Evolutionary conservation across 1,140 invertebrate genomes (phyloP).

Genomic region (Euborellia annulipes): DNA sequence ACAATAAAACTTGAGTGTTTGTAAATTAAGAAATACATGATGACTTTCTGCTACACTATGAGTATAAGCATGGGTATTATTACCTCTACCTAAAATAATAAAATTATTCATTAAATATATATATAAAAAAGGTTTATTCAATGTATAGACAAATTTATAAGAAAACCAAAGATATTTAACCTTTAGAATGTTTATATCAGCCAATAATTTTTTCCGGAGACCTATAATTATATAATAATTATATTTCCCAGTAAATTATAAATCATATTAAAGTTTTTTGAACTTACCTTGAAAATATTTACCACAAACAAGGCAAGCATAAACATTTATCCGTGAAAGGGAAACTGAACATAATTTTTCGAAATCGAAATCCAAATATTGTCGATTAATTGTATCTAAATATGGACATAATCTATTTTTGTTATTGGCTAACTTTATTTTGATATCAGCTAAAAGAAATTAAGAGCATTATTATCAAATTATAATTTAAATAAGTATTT

Average conservation of each 20-base stretch:
- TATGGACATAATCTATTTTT: conserved; percentile 63
- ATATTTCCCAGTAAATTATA: too few relatives aligned
- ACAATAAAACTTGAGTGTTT: conserved; percentile 97
- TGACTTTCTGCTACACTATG: conserved; percentile 95
- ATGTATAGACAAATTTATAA: too few relatives aligned
- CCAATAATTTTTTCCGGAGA: too few relatives aligned
- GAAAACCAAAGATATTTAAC: too few relatives aligned
- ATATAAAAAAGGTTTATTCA: too few relatives aligned
- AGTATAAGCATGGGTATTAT: conserved; percentile 96
- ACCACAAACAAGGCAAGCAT: conserved; percentile 98
- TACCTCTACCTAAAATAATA: conserved; percentile 66
- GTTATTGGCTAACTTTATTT: conserved; percentile 8
- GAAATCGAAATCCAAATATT: conserved; percentile 98
- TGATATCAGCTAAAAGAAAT: too few relatives aligned
- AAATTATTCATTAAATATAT: too few relatives aligned
- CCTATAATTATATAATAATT: too few relatives aligned
- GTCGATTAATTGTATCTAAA: conserved; percentile 90
- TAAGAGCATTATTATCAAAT: too few relatives aligned
- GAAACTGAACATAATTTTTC: conserved; percentile 98
- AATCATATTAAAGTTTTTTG: too few relatives aligned
- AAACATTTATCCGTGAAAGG: conserved; percentile 95
- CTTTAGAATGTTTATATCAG: too few relatives aligned
- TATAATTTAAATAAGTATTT: too few relatives aligned
- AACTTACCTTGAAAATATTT: conserved; percentile 87
- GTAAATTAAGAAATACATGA: conserved; percentile 95